These are phyloP conservation scores for Pollenia angustigena DNA, from an alignment of 2,888 invertebrate genomes.

Conservation along the genomic window DNA sequence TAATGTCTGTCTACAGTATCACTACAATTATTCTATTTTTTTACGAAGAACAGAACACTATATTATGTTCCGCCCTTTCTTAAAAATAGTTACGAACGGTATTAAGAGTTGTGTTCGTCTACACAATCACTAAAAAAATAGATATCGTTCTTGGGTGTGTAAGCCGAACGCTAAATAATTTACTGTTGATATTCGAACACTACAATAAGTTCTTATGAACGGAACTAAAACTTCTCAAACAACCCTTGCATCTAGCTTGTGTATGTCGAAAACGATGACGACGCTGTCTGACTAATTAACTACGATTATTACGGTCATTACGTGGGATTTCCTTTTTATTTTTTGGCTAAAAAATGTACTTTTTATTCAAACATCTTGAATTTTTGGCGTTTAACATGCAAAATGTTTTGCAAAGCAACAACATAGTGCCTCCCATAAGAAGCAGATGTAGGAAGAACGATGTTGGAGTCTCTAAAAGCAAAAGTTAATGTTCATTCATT, in stretches of 20 bases:
- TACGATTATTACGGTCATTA: conserved; percentile 84
- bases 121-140: no score
- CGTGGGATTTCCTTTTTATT: conserved; percentile 82
- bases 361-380: conserved; percentile 81
- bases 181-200: no score
- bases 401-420: conserved; percentile 67
- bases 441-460: neutral
- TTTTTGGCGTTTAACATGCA: conserved; percentile 78
- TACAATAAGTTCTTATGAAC: no score
- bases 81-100: no score
- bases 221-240: neutral
- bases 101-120: no score
- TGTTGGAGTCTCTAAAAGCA: conserved; percentile 66
- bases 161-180: no score
- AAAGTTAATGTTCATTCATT: conserved; percentile 65
- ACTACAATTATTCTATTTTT: no score
- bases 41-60: no score
- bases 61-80: no score
- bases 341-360: conserved; percentile 48
- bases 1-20: no score
- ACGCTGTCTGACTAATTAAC: conserved; percentile 83
- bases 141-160: no score
- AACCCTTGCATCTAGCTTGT: neutral
- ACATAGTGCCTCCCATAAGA: conserved; percentile 42
- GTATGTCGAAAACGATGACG: conserved; percentile 50